Base-by-base conservation (phyloP, 2,797 vertebrate species). In the Lophotriccus pileatus region DNA sequence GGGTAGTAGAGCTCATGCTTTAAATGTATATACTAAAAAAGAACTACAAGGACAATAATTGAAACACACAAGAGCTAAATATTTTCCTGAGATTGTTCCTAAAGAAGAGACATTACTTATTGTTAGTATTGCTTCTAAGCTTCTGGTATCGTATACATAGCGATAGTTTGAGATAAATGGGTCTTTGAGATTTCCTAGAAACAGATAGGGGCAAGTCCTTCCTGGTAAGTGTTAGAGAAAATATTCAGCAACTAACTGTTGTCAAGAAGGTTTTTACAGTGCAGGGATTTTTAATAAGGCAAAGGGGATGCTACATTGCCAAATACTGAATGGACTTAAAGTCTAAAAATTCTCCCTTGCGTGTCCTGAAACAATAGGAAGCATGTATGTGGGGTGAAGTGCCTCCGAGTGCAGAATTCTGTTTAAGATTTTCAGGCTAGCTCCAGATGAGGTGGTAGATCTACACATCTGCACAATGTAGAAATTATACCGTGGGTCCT, bases 391-490 rank as follows among this genome's bases (percentile, higher is more conserved):
- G 9, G 72, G 32, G 32, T 60, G 44, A 67, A 49, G 34, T 3
- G 32, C 53, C 43, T 80, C 37, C 41, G 28, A 78, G 53, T 34
- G 49, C 32, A 75, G 82, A 72, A 91, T 89, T 93, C 87, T 92
- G 47, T 74, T 92, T 72, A 87, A 94, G 64, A 72, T 83, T 96
- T 93, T 92, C 82, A 89, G 53, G 49, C 89, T 77, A 89, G 66
- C 62, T 89, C 87, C 89, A 89, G 84, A 94, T 94, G 96, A 95
- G 56, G 73, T 83, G 78, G 94, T 72, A 64, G 56, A 83, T 87
- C 46, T 84, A 68, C 64, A 84, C 79, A 94, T 93, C 93, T 92
- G 82, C 80, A 92, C 53, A 80, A 41, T 28, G 43, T 30, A 93
- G 82, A 80, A 91, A 85, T 82, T 69, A 11, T 68, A 56, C 52